These are phyloP conservation scores for Chloromyia formosa DNA, from an alignment of 2,888 invertebrate genomes.

Conservation along the genomic window DNA sequence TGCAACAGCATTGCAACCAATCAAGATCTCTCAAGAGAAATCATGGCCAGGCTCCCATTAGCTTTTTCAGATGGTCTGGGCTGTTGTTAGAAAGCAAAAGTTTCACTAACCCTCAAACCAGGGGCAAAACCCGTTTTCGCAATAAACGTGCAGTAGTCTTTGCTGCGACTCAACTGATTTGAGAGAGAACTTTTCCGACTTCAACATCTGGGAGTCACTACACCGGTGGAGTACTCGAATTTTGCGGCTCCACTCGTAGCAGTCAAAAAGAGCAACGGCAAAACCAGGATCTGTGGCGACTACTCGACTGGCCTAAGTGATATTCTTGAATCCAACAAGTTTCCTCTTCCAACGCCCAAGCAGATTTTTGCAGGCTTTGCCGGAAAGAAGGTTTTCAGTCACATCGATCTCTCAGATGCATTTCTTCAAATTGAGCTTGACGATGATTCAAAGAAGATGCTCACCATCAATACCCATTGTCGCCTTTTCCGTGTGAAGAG, in stretches of 20 bases:
- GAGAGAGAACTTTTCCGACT: not conserved
- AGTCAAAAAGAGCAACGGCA: not conserved
- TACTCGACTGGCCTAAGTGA: constrained; percentile 20
- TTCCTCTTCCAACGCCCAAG: constrained; percentile 14
- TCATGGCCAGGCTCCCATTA: no score
- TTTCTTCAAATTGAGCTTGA: not conserved
- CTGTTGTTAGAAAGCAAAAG: no score
- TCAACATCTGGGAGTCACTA: constrained; percentile 18
- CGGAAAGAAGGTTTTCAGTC: not conserved
- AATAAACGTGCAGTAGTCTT: not conserved
- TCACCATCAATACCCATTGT: constrained; percentile 1
- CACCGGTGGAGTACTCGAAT: not conserved
- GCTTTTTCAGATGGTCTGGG: no score
- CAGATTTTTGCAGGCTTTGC: not conserved
- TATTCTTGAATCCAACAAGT: not conserved
- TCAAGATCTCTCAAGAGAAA: no score
- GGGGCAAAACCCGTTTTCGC: no score
- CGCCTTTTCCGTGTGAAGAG: constrained; percentile 1
- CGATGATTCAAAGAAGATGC: not conserved
- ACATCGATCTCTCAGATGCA: constrained; percentile 4
- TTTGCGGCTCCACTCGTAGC: not conserved
- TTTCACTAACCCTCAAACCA: no score
- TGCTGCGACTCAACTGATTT: not conserved
- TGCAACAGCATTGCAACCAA: no score
- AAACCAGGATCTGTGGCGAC: not conserved